Evolutionary conservation across 2,797 vertebrate species (phyloP).

Genomic region (Catostomus latipinnis): DNA sequence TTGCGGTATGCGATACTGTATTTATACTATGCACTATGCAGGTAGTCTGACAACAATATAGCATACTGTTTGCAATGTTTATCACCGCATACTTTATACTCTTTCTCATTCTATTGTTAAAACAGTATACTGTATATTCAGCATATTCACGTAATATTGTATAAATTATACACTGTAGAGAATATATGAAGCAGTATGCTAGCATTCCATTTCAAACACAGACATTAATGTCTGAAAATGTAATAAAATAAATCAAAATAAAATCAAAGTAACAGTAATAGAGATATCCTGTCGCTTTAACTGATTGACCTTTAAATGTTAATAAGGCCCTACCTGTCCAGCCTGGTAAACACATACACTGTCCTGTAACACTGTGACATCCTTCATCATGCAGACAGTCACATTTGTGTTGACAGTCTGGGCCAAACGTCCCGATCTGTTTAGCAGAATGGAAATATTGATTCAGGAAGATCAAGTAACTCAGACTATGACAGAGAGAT

Average conservation of each 20-base stretch:
- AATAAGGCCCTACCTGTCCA: slow-evolving; percentile 83
- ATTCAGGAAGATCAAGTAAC: slow-evolving; percentile 23
- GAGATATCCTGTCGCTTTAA: too few relatives aligned
- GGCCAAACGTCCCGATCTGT: slow-evolving; percentile 85
- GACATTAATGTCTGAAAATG: not conserved
- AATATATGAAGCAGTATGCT: too few relatives aligned
- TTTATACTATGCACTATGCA: not conserved
- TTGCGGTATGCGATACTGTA: not conserved
- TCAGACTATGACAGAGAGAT: slow-evolving; percentile 20
- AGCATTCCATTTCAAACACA: too few relatives aligned
- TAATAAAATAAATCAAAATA: not conserved
- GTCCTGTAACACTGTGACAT: slow-evolving; percentile 82
- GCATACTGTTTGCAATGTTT: too few relatives aligned
- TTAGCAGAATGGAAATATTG: slow-evolving; percentile 59
- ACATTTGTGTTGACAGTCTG: slow-evolving; percentile 81
- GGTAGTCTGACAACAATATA: too few relatives aligned
- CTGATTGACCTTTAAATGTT: not conserved
- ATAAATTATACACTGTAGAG: too few relatives aligned
- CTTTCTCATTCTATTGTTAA: too few relatives aligned
- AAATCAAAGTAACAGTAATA: not conserved
- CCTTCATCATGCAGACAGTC: slow-evolving; percentile 83
- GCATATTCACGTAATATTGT: too few relatives aligned
- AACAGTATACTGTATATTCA: too few relatives aligned
- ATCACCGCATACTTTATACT: too few relatives aligned
- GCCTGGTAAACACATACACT: slow-evolving; percentile 87